Conservation (phyloP, 2,113 vertebrate species). For the Ptychochromis oligacanthus region DNA sequence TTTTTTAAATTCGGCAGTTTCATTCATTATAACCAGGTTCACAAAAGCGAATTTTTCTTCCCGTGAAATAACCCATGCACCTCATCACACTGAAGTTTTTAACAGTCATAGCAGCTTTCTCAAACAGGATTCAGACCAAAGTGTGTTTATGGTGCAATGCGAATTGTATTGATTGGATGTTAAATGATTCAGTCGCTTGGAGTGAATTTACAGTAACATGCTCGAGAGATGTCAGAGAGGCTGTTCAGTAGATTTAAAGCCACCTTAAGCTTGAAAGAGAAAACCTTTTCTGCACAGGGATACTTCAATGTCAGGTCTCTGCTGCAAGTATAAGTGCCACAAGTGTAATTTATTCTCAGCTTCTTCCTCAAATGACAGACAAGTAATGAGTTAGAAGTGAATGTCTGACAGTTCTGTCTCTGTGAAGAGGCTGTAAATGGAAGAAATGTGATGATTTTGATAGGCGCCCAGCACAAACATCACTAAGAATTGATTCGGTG, state of each 20-base stretch:
- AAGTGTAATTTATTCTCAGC: constrained; percentile 17
- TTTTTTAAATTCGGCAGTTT: background rate
- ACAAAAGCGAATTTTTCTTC: background rate
- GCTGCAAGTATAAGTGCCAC: background rate
- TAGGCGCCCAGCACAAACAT: constrained; percentile 13
- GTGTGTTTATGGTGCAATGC: constrained; percentile 59
- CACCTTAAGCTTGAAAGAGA: constrained; percentile 56
- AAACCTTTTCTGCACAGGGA: constrained; percentile 25
- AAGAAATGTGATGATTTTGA: constrained; percentile 14
- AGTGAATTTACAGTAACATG: constrained; percentile 79
- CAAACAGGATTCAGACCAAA: constrained; percentile 35
- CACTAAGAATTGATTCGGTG: constrained; percentile 11
- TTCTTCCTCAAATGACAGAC: constrained; percentile 23
- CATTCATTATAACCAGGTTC: background rate
- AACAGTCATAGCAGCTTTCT: constrained; percentile 24
- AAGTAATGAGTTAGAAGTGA: constrained; percentile 14
- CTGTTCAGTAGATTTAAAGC: constrained; percentile 69
- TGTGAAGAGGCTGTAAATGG: constrained; percentile 21
- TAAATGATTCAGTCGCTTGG: constrained; percentile 77
- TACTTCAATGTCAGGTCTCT: constrained; percentile 37
- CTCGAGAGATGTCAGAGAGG: constrained; percentile 68
- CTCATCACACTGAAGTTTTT: constrained; percentile 30
- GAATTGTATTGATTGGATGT: constrained; percentile 73
- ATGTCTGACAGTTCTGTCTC: constrained; percentile 12
- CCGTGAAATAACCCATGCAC: background rate